Evolutionary conservation across 2,113 vertebrate species (phyloP), one percentile per base, ranked within the genome.

Genomic region (Podarcis raffonei): DNA sequence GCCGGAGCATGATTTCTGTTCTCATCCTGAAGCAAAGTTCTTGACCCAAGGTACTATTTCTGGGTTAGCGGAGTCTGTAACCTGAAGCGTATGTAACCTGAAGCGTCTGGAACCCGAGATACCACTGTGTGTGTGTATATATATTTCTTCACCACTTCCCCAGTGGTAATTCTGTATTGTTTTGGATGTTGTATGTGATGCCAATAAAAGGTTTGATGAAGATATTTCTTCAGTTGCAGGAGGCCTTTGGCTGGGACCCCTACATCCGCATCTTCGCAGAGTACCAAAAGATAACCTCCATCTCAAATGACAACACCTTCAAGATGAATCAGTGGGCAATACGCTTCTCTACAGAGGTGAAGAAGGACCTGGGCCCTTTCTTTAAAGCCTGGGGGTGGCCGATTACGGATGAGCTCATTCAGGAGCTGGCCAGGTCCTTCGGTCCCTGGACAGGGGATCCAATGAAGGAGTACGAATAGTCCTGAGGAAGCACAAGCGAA

Each of bases 351-450:
- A 39, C 87, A 65, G 80, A 86, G 4, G 97, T 98, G 74, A 96
- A 90, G 80, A 96, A 92, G 94, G 97, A 98, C 81, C 93, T 98
- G 86, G 71, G 30, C 22, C 92, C 92, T 5, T 98, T 98, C 95
- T 97, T 98, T 76, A 93, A 97, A 90, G 91, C 96, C 66, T 98
- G 98, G 98, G 96, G 96, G 78, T 98, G 97, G 98, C 97, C 97
- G 35, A 95, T 98, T 30, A 37, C 94, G 37, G 27, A 79, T 1
- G 85, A 83, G 20, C 94, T 97, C 39, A 96, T 96, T 6, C 16
- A 92, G 23, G 94, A 96, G 27, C 92, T 98, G 87, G 90, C 94
- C 87, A 11, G 0, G 77, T 85, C 6, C n/a, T 95, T 98, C 53
- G 97, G 97, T 2, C 4, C 13, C 6, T 98, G 97, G 97, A 94